Base-by-base conservation (phyloP, 2,888 invertebrate species). In the Eupsilia transversa region DNA sequence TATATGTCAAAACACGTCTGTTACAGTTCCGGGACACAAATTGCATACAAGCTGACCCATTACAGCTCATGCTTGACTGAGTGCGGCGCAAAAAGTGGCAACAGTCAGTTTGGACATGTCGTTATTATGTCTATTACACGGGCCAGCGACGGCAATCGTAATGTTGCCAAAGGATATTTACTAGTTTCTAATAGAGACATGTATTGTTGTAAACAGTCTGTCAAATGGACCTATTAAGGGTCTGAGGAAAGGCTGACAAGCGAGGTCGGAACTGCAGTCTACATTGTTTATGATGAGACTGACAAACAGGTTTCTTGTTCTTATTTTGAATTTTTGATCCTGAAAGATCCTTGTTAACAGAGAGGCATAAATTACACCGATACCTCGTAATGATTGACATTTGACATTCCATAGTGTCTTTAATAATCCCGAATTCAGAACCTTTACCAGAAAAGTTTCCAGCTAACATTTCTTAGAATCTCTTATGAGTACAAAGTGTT, bases 51-150 rank as follows among this genome's bases (percentile, higher is more conserved):
- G 70, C 67, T 75, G 82, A 77, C 72, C 86, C 72, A 79, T 70
- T 72, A 86, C 68, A 65, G 49, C 59, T 52, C 76, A 84, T 79
- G 87, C 75, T 77, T 78, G 77, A 83, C 59, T 86, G 80, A 33
- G 27, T 33, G 7, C 67, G 9, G 64, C 43, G 71, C 78, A 87
- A 87, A 86, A 87, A 86, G 54, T 54, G 10, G 59, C 72, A 73
- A 72, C 76, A 82, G 79, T 75, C 79, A 79, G 82, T 87, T 83
- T 86, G 69, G 82, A 83, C 86, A 86, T 84, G 77, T 86, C 79
- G 67, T 79, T 79, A 79, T 82, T 79, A 85, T 74, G 52, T 71
- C 79, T 75, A 84, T 85, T 83, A 83, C 82, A 84, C 83, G 86
- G 80, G 66, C 69, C 70, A 82, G 54, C 72, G 83, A 71, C 77